Evolutionary conservation across 2,888 invertebrate genomes (phyloP).

Genomic region (Cephus rjabovi): DNA sequence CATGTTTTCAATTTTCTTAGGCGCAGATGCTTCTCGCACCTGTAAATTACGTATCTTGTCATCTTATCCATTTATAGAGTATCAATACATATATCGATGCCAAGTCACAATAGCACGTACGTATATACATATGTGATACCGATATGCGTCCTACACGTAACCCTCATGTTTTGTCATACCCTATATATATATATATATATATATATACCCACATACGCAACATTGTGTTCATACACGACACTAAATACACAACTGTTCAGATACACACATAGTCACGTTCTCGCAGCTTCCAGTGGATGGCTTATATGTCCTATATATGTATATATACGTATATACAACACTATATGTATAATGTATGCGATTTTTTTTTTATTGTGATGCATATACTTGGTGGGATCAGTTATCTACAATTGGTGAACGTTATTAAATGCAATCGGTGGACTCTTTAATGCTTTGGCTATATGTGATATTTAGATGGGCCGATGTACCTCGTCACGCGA

Average conservation of each 20-base stretch:
- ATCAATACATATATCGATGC: background rate
- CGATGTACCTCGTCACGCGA: background rate
- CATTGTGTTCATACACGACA: background rate
- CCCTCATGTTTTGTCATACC: background rate
- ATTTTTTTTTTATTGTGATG: background rate
- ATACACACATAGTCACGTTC: background rate
- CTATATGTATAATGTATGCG: background rate
- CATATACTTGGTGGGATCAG: background rate
- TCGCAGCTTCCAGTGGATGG: background rate
- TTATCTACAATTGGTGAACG: background rate
- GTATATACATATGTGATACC: background rate
- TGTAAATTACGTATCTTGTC: background rate
- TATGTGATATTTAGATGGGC: background rate
- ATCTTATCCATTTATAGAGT: background rate
- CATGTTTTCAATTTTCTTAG: background rate
- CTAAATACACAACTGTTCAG: background rate
- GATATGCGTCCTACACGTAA: background rate
- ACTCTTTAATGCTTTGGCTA: background rate
- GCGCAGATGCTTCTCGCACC: background rate
- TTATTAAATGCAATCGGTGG: background rate
- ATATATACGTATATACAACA: constrained; percentile 18
- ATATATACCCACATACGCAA: no score
- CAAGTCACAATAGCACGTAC: background rate
- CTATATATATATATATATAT: no score
- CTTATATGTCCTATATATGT: constrained; percentile 11